These are phyloP conservation scores for Cichladusa arquata DNA, from an alignment of 2,113 vertebrate genomes.

Conservation along the genomic window DNA sequence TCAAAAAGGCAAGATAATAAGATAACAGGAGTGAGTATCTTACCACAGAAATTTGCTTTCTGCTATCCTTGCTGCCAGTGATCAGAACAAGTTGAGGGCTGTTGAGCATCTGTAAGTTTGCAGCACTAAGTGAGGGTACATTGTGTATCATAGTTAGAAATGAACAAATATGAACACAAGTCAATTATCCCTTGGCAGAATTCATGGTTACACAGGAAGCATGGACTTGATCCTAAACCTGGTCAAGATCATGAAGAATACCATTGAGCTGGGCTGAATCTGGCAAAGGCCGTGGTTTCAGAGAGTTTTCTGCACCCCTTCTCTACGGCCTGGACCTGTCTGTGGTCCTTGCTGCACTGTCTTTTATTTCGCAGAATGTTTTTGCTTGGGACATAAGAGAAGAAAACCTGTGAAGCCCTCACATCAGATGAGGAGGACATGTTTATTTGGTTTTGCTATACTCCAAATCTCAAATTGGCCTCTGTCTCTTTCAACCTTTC, in stretches of 20 bases:
- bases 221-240: neutral
- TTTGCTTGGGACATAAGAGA: slow-evolving; percentile 31
- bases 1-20: neutral
- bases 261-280: neutral
- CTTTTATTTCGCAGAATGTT: slow-evolving; percentile 2
- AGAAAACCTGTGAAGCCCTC: neutral
- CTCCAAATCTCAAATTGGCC: slow-evolving; percentile 18
- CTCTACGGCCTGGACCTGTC: neutral
- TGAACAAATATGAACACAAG: neutral
- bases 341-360: neutral
- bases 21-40: neutral
- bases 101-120: neutral
- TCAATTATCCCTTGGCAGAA: neutral
- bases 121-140: neutral
- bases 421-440: neutral
- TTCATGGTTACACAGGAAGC: neutral
- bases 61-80: neutral
- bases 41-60: neutral
- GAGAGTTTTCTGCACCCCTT: neutral
- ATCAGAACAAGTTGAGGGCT: neutral
- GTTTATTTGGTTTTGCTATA: neutral
- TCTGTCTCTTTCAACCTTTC: neutral
- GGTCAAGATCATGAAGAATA: neutral
- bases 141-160: neutral
- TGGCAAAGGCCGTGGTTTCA: neutral